phyloP scores from a whole-genome alignment of 2,888 invertebrate species.

The Acanthosepion esculentum region DNA sequence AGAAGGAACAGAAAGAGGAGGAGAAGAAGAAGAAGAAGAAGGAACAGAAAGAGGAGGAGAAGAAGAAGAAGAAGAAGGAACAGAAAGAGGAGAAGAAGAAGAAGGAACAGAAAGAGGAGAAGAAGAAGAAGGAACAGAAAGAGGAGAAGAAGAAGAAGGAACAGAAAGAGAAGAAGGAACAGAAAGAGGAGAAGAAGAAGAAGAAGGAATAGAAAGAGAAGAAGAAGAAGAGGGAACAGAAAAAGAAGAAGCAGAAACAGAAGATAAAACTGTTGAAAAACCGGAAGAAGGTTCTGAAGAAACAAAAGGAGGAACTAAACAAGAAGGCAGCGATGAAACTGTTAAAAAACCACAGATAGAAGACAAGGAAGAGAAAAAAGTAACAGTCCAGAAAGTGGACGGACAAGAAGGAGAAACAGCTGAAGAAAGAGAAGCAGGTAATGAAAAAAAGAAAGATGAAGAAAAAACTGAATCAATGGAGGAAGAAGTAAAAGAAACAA shows the following conservation, averaged over 20 bases:
- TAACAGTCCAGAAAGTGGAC: slow-evolving; percentile 45
- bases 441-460: background rate
- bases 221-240: background rate
- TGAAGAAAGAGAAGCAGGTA: background rate
- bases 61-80: background rate
- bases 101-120: background rate
- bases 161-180: slow-evolving; percentile 39
- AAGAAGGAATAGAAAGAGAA: slow-evolving; percentile 49
- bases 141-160: slow-evolving; percentile 50
- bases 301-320: background rate
- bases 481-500: slow-evolving; percentile 53
- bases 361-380: slow-evolving; percentile 45
- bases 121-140: slow-evolving; percentile 25
- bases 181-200: slow-evolving; percentile 34
- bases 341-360: slow-evolving; percentile 24
- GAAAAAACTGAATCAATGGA: slow-evolving; percentile 50
- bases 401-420: slow-evolving; percentile 41
- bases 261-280: background rate
- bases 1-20: background rate
- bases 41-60: background rate
- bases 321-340: background rate
- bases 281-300: background rate
- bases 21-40: background rate
- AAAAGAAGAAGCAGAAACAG: background rate
- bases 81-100: background rate